A percentile compares a stretch with the other conserved stretches of the same genome.
Evolutionary conservation across 2,113 vertebrate species (phyloP).

Genomic region (Pseudorasbora parva): DNA sequence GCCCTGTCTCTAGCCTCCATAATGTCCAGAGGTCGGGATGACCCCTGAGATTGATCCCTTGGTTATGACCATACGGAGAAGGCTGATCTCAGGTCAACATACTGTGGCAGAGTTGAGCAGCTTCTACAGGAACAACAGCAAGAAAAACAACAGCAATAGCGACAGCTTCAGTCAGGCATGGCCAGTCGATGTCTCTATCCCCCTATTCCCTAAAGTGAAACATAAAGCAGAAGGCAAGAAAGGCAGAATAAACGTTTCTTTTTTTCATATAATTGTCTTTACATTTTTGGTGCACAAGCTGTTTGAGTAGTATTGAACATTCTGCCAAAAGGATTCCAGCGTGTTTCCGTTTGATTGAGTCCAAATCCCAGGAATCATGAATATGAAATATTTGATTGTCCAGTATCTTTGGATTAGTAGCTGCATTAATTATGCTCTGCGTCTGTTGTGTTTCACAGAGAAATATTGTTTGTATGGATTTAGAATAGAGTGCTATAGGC

Average conservation of each 20-base stretch:
- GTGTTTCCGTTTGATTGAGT: slow-evolving; percentile 6
- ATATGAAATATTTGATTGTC: slow-evolving; percentile 10
- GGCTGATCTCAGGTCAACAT: slow-evolving; percentile 43
- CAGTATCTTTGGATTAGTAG: slow-evolving; percentile 11
- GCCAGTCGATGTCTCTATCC: slow-evolving; percentile 42
- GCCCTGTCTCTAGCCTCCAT: not conserved
- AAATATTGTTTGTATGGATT: slow-evolving; percentile 1
- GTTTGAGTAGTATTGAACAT: slow-evolving; percentile 8
- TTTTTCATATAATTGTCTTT: not conserved
- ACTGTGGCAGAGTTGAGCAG: slow-evolving; percentile 17
- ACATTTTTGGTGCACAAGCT: not conserved
- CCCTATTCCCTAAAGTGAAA: slow-evolving; percentile 16
- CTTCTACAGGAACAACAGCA: slow-evolving; percentile 23
- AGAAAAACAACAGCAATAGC: slow-evolving; percentile 39
- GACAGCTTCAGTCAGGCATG: slow-evolving; percentile 52
- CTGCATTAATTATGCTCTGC: slow-evolving; percentile 1
- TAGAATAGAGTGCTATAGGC: not conserved
- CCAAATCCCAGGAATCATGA: slow-evolving; percentile 21
- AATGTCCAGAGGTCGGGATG: slow-evolving; percentile 31
- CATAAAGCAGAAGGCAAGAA: not conserved
- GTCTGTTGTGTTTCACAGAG: not conserved
- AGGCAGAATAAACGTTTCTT: no score
- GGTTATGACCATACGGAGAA: slow-evolving; percentile 37
- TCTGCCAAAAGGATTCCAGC: not conserved
- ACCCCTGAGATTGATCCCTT: slow-evolving; percentile 48